Base-by-base conservation (phyloP, 2,797 vertebrate genomes). In the Acanthurus lineatus region DNA sequence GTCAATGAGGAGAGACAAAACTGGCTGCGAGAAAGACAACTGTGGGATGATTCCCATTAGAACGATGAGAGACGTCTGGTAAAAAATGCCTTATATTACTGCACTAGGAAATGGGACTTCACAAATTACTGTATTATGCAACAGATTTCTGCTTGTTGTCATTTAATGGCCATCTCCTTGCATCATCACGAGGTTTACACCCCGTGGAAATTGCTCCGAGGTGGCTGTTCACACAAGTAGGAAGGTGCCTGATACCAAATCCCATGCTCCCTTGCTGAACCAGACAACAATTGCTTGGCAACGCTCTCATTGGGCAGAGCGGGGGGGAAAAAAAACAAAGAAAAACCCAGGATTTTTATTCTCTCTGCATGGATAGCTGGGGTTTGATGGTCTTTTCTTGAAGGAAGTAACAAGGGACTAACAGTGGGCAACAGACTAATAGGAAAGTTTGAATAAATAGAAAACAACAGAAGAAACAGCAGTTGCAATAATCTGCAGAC, bases 271-370 rank as follows among this genome's bases (percentile, higher is more conserved):
- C 88, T 89, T 35, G 10, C 78, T 85, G 79, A 92, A 88, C 88
- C 86, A 90, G 75, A 90, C 92, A 93, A 93, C 91, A 85, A 93
- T 88, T 82, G 88, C 92, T 89, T 92, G 91, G 92, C 90, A 94
- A 93, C 92, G 25, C 86, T 89, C 88, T 91, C 83, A 59, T 48
- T 76, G 83, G 86, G 83, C 78, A 73, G 44, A 67, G 57, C 60
- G 63, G 28, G 28, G 28, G 28, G 28, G 3, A 25, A 25, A 32
- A 73, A 86, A 88, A 92, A 81, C 77, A 91, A 91, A 81, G 60
- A 71, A 64, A 86, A 83, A 83, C 72, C 48, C 51, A 72, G 69
- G 72, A 74, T 85, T 89, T 83, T 81, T 73, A 73, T 83, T 79
- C 66, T 69, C 69, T 81, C 67, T 54, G 60, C 69, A 83, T 52